phyloP scores from a whole-genome alignment of 2,113 vertebrate genomes.

The Strigops habroptila region DNA sequence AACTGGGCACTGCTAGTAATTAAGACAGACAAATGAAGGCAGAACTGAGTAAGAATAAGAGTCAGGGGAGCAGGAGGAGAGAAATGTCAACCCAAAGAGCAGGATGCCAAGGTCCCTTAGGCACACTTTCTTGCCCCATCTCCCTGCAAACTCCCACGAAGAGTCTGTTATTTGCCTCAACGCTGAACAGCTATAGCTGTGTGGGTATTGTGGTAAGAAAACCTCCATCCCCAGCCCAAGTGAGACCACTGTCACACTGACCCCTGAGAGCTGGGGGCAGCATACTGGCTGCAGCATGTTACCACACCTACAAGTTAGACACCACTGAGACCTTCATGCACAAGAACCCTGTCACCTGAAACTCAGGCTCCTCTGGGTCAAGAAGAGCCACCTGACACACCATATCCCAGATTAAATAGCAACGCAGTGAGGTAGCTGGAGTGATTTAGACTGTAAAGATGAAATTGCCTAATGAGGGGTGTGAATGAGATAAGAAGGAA shows the following conservation, averaged over 20 bases:
- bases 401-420: neutral
- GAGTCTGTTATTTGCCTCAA: neutral
- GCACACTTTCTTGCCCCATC: neutral
- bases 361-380: neutral
- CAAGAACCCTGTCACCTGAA: neutral
- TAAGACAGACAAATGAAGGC: neutral
- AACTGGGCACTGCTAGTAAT: neutral
- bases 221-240: neutral
- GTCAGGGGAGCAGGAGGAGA: neutral
- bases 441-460: neutral
- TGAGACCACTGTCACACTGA: neutral
- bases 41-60: neutral
- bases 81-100: neutral
- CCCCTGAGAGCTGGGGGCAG: neutral
- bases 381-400: neutral
- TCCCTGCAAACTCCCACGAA: neutral
- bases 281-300: neutral
- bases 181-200: neutral
- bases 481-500: neutral
- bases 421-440: neutral
- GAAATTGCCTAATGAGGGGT: neutral
- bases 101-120: neutral
- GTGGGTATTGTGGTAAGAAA: neutral
- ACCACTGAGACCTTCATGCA: neutral
- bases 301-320: neutral